Conservation (phyloP, 2,113 vertebrate species). For the Oryzias melastigma region DNA sequence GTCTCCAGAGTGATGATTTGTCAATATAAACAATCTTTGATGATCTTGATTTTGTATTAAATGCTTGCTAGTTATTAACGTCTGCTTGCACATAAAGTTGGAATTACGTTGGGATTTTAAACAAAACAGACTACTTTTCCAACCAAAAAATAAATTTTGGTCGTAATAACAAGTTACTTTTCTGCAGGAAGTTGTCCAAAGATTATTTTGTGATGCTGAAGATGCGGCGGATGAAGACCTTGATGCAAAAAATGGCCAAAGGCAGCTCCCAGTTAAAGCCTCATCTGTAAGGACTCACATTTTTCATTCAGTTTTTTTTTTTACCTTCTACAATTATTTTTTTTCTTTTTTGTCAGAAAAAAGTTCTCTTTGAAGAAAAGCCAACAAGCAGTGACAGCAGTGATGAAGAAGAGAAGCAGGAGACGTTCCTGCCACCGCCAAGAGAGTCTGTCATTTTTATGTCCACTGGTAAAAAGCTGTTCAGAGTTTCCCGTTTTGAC, state of each 20-base stretch:
- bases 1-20: too few species aligned
- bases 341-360: slow-evolving; percentile 35
- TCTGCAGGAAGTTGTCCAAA: slow-evolving; percentile 68
- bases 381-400: background rate
- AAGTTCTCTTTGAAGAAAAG: slow-evolving; percentile 22
- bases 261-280: slow-evolving; percentile 17
- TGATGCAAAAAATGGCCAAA: slow-evolving; percentile 1
- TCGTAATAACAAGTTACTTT: background rate
- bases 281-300: slow-evolving; percentile 44
- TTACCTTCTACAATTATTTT: background rate
- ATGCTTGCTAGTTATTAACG: too few species aligned
- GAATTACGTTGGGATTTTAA: too few species aligned
- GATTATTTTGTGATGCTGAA: slow-evolving; percentile 71
- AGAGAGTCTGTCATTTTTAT: slow-evolving; percentile 79
- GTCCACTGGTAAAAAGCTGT: slow-evolving; percentile 67
- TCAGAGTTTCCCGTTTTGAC: slow-evolving; percentile 38
- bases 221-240: slow-evolving; percentile 36
- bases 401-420: background rate
- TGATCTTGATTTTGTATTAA: too few species aligned
- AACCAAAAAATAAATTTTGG: background rate
- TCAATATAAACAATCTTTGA: too few species aligned
- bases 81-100: too few species aligned
- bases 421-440: slow-evolving; percentile 59
- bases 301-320: background rate
- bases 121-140: background rate